Conservation (phyloP, 1,140 invertebrate genomes). For the Polypedilum vanderplanki region DNA sequence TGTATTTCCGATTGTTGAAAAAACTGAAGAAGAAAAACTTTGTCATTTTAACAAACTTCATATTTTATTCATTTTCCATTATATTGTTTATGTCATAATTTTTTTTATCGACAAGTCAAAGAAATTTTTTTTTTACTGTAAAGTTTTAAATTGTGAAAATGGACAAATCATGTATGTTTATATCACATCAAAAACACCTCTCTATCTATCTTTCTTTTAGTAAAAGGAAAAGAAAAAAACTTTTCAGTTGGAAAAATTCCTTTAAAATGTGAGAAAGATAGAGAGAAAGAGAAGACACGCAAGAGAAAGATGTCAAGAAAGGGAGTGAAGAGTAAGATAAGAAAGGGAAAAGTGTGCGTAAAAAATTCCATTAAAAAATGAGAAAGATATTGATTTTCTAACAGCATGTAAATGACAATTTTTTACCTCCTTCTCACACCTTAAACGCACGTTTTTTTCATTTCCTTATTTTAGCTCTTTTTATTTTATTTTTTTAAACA, state of each 20-base stretch:
- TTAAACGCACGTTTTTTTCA: no score
- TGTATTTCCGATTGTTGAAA: no score
- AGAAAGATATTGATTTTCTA: constrained; percentile 14
- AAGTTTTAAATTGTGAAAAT: not conserved
- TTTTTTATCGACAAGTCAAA: no score
- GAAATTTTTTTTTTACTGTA: no score
- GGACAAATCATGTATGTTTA: not conserved
- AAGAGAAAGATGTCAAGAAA: not conserved
- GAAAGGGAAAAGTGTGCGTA: not conserved
- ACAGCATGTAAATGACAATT: constrained; percentile 12
- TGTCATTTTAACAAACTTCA: no score
- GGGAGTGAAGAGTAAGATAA: not conserved
- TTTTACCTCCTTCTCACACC: not conserved
- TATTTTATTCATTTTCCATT: no score
- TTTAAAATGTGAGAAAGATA: not conserved
- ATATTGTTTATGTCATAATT: no score
- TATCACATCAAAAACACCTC: no score
- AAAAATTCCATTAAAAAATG: constrained; percentile 15
- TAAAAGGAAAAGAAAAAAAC: not conserved
- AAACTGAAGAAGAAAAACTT: no score
- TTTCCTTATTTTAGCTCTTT: not conserved
- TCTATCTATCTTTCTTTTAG: no score
- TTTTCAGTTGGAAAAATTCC: not conserved
- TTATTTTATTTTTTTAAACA: not conserved
- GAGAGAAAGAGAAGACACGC: no score